These are phyloP conservation scores for Lanistes nyassanus DNA, from an alignment of 1,140 invertebrate genomes.

Conservation along the genomic window DNA sequence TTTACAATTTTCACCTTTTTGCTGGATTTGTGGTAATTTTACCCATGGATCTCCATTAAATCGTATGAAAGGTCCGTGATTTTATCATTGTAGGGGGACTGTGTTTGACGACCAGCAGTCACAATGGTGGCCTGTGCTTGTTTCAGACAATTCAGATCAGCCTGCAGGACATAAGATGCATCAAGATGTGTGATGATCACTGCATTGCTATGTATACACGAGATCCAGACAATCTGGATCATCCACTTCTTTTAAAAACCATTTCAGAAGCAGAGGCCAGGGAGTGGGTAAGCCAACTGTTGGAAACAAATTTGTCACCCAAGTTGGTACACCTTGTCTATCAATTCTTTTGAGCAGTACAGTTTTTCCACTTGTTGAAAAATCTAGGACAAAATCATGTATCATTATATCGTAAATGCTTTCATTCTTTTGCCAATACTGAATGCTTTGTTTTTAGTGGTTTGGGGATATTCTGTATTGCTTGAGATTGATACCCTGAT, in stretches of 20 bases:
- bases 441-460: too few species aligned
- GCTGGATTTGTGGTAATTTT: neutral
- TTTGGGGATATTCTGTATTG: too few species aligned
- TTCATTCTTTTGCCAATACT: too few species aligned
- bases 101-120: neutral
- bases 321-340: too few species aligned
- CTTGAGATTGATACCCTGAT: too few species aligned
- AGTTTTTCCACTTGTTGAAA: too few species aligned
- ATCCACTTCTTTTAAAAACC: slow-evolving; percentile 78
- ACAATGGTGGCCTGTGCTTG: neutral
- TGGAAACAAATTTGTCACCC: neutral
- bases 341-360: too few species aligned
- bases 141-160: slow-evolving; percentile 71
- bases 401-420: too few species aligned
- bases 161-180: slow-evolving; percentile 79
- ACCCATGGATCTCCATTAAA: neutral
- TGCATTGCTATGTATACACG: slow-evolving; percentile 29
- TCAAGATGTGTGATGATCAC: slow-evolving; percentile 32
- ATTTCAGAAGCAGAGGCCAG: slow-evolving; percentile 82
- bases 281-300: slow-evolving; percentile 77
- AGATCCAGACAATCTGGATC: slow-evolving; percentile 5
- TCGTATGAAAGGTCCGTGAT: neutral
- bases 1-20: neutral
- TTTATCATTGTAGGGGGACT: neutral
- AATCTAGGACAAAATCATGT: too few species aligned